Percentiles rank a stretch among this genome's conserved stretches.
These are phyloP conservation scores for Sylvilagus floridanus DNA, from an alignment of 2,797 vertebrate genomes.

Conservation along the genomic window DNA sequence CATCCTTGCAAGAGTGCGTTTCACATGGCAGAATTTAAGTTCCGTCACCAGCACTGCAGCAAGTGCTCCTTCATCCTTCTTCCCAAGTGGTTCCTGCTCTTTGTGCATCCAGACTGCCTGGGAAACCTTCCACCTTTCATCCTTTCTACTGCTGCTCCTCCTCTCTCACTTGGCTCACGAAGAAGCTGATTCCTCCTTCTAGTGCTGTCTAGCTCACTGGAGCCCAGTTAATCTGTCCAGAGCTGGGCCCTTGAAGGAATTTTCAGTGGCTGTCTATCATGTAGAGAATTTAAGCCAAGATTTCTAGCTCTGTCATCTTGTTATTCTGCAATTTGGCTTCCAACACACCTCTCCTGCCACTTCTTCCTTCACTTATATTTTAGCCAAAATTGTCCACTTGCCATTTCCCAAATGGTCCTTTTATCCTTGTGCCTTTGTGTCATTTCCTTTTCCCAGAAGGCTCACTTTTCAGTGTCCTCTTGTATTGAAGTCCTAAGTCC, in stretches of 20 bases:
- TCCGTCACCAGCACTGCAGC: not conserved
- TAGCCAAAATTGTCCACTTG: not conserved
- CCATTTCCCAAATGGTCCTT: conserved; percentile 9
- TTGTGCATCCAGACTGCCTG: not conserved
- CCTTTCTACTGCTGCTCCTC: not conserved
- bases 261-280: not conserved
- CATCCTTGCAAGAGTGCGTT: conserved; percentile 11
- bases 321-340: conserved; percentile 8
- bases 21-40: conserved; percentile 20
- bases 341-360: not conserved
- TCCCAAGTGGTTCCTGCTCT: not conserved
- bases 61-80: not conserved
- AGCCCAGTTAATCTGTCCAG: not conserved
- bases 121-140: not conserved
- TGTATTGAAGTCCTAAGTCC: not conserved
- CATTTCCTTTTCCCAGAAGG: not conserved
- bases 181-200: not conserved
- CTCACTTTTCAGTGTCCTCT: not conserved
- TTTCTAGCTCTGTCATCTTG: not conserved
- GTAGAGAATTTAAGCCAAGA: not conserved
- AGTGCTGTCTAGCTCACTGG: not conserved
- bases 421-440: not conserved
- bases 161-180: not conserved
- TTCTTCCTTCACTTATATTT: not conserved
- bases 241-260: not conserved